Percentiles rank a stretch among this genome's conserved stretches.
These are phyloP conservation scores for Zaprionus ghesquierei DNA, from an alignment of 1,140 invertebrate genomes.

Conservation along the genomic window DNA sequence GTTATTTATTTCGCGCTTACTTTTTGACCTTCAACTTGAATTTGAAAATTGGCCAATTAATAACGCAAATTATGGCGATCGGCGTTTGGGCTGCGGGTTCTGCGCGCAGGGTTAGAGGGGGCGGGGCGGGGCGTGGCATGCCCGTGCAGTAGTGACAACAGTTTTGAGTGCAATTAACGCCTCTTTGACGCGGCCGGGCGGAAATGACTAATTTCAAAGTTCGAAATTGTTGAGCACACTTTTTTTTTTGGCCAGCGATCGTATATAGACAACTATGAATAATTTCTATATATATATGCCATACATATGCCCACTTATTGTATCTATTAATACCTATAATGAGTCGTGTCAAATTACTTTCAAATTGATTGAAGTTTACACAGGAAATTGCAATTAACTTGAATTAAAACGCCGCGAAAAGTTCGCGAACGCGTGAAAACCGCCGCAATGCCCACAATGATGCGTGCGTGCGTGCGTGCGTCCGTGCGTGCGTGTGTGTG, in stretches of 20 bases:
- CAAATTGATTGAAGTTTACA: slow-evolving; percentile 61
- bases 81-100: slow-evolving; percentile 16
- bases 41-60: slow-evolving; percentile 77
- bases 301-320: not conserved
- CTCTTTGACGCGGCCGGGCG: slow-evolving; percentile 38
- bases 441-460: slow-evolving; percentile 19
- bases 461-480: not conserved
- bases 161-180: slow-evolving; percentile 73
- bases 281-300: not conserved
- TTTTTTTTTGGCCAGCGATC: slow-evolving; percentile 15
- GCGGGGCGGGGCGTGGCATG: slow-evolving; percentile 1
- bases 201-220: slow-evolving; percentile 69
- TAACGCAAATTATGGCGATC: slow-evolving; percentile 74
- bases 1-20: slow-evolving; percentile 30
- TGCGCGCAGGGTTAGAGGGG: not conserved
- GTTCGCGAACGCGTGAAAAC: slow-evolving; percentile 22
- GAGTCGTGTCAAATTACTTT: slow-evolving; percentile 70
- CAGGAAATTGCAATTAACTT: slow-evolving; percentile 68
- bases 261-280: not conserved
- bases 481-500: not conserved
- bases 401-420: slow-evolving; percentile 41
- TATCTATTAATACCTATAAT: slow-evolving; percentile 11
- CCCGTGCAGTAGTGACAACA: slow-evolving; percentile 61
- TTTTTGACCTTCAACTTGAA: slow-evolving; percentile 76
- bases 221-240: slow-evolving; percentile 21